Evolutionary conservation across 2,797 vertebrate species (phyloP).

Genomic region (Gallinago nigripennis): DNA sequence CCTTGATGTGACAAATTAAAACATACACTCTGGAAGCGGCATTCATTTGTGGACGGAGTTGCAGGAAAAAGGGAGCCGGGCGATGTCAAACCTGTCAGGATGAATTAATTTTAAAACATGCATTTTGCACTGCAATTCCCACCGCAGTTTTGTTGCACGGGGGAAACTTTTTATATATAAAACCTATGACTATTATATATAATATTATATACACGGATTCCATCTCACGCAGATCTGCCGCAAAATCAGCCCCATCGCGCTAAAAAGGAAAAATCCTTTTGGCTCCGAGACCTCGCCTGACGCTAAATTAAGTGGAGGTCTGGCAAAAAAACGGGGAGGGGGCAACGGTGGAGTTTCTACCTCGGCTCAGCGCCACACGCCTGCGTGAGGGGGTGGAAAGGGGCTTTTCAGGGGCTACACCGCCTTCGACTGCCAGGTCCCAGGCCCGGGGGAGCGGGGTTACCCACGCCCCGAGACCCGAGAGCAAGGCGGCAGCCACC

Average conservation of each 20-base stretch:
- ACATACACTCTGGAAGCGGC: slow-evolving; percentile 60
- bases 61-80: slow-evolving; percentile 14
- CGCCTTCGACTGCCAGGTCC: background rate
- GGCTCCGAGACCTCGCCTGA: background rate
- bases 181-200: background rate
- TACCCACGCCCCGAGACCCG: background rate
- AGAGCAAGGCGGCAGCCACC: background rate
- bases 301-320: background rate
- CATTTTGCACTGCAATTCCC: slow-evolving; percentile 48
- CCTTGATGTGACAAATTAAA: slow-evolving; percentile 72
- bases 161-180: background rate
- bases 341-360: background rate
- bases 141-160: background rate
- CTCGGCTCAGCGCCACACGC: background rate
- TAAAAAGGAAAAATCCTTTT: background rate
- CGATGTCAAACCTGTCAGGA: slow-evolving; percentile 58
- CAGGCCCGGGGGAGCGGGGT: background rate
- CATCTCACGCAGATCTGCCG: background rate
- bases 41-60: slow-evolving; percentile 48
- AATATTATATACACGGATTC: background rate
- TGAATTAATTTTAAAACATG: slow-evolving; percentile 64
- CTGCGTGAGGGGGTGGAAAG: no score
- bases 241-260: background rate
- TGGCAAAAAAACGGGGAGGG: background rate
- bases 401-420: background rate